Evolutionary conservation across 2,888 invertebrate species (phyloP).

Genomic region (Nudaria mundana): DNA sequence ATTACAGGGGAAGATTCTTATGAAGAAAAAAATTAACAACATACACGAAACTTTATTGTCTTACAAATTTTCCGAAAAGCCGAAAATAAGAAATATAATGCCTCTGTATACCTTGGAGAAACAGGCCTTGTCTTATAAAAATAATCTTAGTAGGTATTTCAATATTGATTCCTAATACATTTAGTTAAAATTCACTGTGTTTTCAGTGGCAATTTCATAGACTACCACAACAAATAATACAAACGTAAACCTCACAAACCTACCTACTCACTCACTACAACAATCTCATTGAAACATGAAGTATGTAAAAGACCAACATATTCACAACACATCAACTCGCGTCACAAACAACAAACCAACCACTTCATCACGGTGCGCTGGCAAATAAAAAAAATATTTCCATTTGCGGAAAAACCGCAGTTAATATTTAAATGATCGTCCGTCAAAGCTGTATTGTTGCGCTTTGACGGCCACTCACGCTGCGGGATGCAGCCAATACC

Average conservation of each 20-base stretch:
- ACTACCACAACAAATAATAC: slow-evolving; percentile 18
- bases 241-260: slow-evolving; percentile 48
- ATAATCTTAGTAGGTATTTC: neutral
- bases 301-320: slow-evolving; percentile 68
- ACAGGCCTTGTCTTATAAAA: too few species aligned
- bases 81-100: neutral
- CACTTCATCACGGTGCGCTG: slow-evolving; percentile 75
- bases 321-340: slow-evolving; percentile 66
- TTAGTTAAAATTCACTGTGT: slow-evolving; percentile 28
- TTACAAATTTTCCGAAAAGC: slow-evolving; percentile 27
- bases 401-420: slow-evolving; percentile 80
- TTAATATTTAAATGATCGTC: slow-evolving; percentile 81
- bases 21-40: too few species aligned
- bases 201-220: slow-evolving; percentile 14
- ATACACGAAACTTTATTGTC: slow-evolving; percentile 45
- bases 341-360: slow-evolving; percentile 73
- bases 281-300: slow-evolving; percentile 57
- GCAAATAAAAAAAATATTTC: slow-evolving; percentile 76
- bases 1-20: too few species aligned
- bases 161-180: slow-evolving; percentile 17
- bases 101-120: too few species aligned
- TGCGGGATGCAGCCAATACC: slow-evolving; percentile 73
- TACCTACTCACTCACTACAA: slow-evolving; percentile 56
- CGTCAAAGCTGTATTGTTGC: slow-evolving; percentile 77
- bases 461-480: slow-evolving; percentile 58